Conservation (phyloP, 1,140 invertebrate species). For the Chironomus tepperi region DNA sequence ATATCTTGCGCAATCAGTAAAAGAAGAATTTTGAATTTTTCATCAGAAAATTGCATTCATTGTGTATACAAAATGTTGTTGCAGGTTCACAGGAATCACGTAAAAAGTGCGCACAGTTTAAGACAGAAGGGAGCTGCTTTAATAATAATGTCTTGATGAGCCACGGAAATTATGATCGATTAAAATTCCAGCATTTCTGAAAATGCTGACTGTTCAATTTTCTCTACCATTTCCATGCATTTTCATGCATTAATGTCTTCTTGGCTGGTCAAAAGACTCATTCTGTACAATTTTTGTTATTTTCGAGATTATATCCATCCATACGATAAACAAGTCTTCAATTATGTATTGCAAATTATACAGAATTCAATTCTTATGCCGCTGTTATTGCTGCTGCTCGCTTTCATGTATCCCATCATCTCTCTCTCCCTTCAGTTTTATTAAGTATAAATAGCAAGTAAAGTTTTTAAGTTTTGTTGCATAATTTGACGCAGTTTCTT, state of each 20-base stretch:
- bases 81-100: background rate
- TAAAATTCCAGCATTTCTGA: constrained; percentile 18
- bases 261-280: background rate
- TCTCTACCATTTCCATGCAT: background rate
- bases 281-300: background rate
- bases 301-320: background rate
- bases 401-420: constrained; percentile 12
- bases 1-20: background rate
- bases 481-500: background rate
- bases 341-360: constrained; percentile 18
- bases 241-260: background rate
- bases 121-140: background rate
- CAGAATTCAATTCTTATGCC: constrained; percentile 12
- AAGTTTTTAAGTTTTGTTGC: too few species aligned
- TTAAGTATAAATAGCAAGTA: too few species aligned
- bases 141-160: constrained; percentile 19
- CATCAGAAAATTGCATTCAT: background rate
- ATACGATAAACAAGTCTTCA: constrained; percentile 18
- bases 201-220: background rate
- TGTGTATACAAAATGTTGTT: background rate
- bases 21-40: background rate
- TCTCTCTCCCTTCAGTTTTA: background rate
- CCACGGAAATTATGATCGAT: constrained; percentile 21
- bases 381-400: background rate
- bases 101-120: background rate